Base-by-base conservation (phyloP, 2,113 vertebrate species). In the Antechinus flavipes region DNA sequence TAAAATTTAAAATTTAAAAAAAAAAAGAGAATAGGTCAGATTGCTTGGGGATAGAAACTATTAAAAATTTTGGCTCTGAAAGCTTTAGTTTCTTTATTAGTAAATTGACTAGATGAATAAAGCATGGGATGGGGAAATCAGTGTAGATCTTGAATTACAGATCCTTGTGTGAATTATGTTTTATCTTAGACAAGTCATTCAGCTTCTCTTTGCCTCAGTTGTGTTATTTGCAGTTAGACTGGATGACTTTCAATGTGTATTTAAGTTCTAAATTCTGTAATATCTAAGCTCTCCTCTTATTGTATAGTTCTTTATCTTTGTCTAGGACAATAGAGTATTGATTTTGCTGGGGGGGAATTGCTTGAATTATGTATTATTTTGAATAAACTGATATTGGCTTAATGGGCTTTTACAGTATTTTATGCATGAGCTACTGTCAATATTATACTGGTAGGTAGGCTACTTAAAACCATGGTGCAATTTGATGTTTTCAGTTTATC, bases 311-410 rank as follows among this genome's bases (percentile, higher is more conserved):
- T 84, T 16, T 84, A 8, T 42, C 68, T 84, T 84, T 84, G 35
- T 84, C 35, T 84, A 42, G 22, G 96, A 97, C 92, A 95, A 58
- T 95, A 91, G 94, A 23, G 8, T 94, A 90, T 96, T 93, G 93
- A 96, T 97, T 96, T 96, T 93, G 96, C 94, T 93, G 96, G 96
- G 95, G 94, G 96, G 96, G 95, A 94, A 93, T 92, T 95, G 35
- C 76, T 97, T 97, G 97, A 98, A 96, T 96, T 96, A 96, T 95
- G 93, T 93, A 95, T 94, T 94, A 52, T 95, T 98, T 96, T 97
- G 96, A 97, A 96, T 97, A 98, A 97, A 97, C 97, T 95, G 97
- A 97, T 97, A 91, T 95, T 90, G 95, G 94, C 96, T 98, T 98
- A 97, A 97, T 97, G 94, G 96, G 94, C 95, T 97, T 96, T 97